Conservation (phyloP, 2,113 vertebrate genomes). For the Pelmatolapia mariae region DNA sequence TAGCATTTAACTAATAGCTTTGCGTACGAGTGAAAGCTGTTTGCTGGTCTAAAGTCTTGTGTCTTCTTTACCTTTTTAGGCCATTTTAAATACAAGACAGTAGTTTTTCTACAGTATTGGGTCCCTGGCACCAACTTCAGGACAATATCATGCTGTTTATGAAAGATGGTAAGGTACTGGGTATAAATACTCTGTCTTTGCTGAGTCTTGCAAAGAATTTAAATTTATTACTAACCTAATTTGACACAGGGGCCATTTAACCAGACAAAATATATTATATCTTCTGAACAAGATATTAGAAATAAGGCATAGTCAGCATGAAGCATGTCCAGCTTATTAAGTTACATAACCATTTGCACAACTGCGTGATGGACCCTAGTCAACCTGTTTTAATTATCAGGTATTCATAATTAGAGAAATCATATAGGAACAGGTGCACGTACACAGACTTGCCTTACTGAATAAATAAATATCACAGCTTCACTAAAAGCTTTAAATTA, state of each 20-base stretch:
- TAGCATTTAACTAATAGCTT: not conserved
- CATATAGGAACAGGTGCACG: not conserved
- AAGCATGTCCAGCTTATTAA: not conserved
- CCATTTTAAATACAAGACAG: not conserved
- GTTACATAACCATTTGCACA: not conserved
- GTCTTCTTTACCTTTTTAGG: not conserved
- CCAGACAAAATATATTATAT: not conserved
- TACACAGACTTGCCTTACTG: not conserved
- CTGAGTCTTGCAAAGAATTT: not conserved
- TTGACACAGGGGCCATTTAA: not conserved
- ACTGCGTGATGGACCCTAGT: not conserved
- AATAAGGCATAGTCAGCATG: not conserved
- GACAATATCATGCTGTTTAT: not conserved
- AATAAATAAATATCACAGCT: not conserved
- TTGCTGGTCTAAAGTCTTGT: not conserved
- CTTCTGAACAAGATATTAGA: not conserved
- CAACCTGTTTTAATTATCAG: not conserved
- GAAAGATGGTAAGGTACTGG: not conserved
- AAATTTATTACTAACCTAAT: not conserved
- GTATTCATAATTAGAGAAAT: not conserved
- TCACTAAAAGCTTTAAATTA: not conserved
- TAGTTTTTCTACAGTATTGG: not conserved
- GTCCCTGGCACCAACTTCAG: not conserved
- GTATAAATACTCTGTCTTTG: not conserved
- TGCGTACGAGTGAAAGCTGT: rapidly evolving